These are phyloP conservation scores for Hyposoter didymator DNA, from an alignment of 2,888 invertebrate species.

Conservation along the genomic window DNA sequence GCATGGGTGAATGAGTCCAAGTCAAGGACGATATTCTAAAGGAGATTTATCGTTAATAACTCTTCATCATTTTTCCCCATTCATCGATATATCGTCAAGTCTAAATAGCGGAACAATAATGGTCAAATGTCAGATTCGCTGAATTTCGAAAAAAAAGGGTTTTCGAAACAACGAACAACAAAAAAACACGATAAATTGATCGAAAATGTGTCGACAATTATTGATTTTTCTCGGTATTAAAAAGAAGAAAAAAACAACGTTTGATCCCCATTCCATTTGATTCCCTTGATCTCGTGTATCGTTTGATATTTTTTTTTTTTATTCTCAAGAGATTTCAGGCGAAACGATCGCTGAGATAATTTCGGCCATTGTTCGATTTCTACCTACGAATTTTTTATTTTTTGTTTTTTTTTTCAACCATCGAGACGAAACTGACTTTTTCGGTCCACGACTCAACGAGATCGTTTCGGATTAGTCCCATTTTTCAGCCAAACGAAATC, in stretches of 20 bases:
- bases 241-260: background rate
- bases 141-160: background rate
- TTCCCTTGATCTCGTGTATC: background rate
- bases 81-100: background rate
- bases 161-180: background rate
- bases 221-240: background rate
- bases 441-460: background rate
- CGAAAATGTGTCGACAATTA: slow-evolving; percentile 6
- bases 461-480: background rate
- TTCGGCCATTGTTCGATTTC: background rate
- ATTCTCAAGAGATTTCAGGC: background rate
- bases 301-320: background rate
- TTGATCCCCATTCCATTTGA: slow-evolving; percentile 10
- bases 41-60: background rate
- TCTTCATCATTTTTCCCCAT: background rate
- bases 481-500: background rate
- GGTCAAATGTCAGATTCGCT: background rate
- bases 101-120: slow-evolving; percentile 4
- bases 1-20: slow-evolving; percentile 63
- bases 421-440: background rate
- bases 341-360: slow-evolving; percentile 1
- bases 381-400: slow-evolving; percentile 1
- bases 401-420: background rate
- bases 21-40: slow-evolving; percentile 50
- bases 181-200: background rate